Conservation (phyloP, 2,113 vertebrate species). For the Campylomormyrus tamandua region DNA sequence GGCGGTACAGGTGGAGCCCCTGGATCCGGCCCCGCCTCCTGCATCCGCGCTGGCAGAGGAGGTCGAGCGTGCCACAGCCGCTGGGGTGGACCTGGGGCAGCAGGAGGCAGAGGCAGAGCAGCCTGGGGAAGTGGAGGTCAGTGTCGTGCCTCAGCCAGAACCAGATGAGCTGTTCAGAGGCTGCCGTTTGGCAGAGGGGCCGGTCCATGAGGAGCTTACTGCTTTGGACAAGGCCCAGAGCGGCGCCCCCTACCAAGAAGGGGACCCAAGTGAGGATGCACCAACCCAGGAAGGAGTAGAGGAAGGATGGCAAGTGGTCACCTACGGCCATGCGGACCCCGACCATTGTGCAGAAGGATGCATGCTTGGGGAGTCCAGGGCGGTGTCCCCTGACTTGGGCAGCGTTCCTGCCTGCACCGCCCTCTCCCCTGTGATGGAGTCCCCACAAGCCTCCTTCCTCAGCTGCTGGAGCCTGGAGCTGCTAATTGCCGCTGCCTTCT, state of each 20-base stretch:
- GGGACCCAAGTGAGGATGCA: slow-evolving; percentile 14
- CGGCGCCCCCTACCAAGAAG: slow-evolving; percentile 50
- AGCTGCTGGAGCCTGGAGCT: slow-evolving; percentile 79
- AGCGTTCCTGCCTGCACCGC: slow-evolving; percentile 22
- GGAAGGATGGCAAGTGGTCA: slow-evolving; percentile 22
- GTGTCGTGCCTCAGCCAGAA: slow-evolving; percentile 29
- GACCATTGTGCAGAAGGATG: slow-evolving; percentile 27
- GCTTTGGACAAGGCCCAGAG: slow-evolving; percentile 41
- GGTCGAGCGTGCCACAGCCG: slow-evolving; percentile 47
- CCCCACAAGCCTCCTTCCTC: slow-evolving; percentile 41
- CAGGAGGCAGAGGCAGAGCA: slow-evolving; percentile 31
- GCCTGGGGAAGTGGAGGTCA: slow-evolving; percentile 18
- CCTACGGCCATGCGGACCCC: slow-evolving; percentile 40
- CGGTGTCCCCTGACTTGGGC: slow-evolving; percentile 27
- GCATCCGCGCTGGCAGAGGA: slow-evolving; percentile 49
- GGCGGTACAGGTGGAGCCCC: slow-evolving; percentile 67
- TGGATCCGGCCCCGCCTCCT: slow-evolving; percentile 37
- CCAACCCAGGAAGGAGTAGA: background rate
- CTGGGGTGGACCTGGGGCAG: slow-evolving; percentile 51
- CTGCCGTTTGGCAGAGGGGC: slow-evolving; percentile 44
- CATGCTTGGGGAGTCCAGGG: slow-evolving; percentile 20
- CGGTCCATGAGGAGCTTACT: slow-evolving; percentile 43
- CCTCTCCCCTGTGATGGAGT: slow-evolving; percentile 18
- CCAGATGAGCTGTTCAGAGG: slow-evolving; percentile 39
- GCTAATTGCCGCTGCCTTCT: slow-evolving; percentile 79